Percentiles rank a stretch among this genome's conserved stretches.
phyloP scores from a whole-genome alignment of 2,113 vertebrate genomes.

The Strigops habroptila region DNA sequence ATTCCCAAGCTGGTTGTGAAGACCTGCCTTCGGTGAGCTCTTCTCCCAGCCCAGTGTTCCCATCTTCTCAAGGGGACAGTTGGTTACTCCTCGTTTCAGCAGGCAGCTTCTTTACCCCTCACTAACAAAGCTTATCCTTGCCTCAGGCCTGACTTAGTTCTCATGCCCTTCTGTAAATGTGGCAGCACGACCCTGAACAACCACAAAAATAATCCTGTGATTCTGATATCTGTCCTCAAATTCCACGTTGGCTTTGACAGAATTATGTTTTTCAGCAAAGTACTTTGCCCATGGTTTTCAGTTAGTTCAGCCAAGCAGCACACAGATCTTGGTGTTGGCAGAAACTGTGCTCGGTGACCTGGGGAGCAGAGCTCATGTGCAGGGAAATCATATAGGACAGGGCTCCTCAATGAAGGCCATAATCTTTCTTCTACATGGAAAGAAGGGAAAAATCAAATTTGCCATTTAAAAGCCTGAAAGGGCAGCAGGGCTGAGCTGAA shows the following conservation, averaged over 20 bases:
- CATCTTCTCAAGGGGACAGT: background rate
- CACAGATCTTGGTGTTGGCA: fast-evolving
- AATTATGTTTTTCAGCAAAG: background rate
- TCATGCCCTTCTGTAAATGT: background rate
- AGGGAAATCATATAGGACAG: background rate
- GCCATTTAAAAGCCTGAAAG: background rate
- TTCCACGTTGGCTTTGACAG: background rate
- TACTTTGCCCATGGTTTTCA: background rate
- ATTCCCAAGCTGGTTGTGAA: background rate
- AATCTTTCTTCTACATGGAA: background rate
- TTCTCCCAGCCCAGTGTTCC: background rate
- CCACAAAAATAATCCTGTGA: background rate
- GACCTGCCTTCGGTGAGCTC: background rate
- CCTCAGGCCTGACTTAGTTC: background rate
- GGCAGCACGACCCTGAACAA: background rate
- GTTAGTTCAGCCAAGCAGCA: background rate
- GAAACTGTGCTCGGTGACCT: background rate
- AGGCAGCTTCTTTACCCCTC: background rate
- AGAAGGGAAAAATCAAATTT: background rate
- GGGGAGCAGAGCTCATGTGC: background rate
- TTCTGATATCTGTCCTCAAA: background rate
- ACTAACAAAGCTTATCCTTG: background rate
- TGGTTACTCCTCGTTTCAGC: background rate
- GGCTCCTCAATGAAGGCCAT: background rate
- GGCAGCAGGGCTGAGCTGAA: background rate